Base-by-base conservation (phyloP, 2,113 vertebrate genomes). In the Callipepla squamata region DNA sequence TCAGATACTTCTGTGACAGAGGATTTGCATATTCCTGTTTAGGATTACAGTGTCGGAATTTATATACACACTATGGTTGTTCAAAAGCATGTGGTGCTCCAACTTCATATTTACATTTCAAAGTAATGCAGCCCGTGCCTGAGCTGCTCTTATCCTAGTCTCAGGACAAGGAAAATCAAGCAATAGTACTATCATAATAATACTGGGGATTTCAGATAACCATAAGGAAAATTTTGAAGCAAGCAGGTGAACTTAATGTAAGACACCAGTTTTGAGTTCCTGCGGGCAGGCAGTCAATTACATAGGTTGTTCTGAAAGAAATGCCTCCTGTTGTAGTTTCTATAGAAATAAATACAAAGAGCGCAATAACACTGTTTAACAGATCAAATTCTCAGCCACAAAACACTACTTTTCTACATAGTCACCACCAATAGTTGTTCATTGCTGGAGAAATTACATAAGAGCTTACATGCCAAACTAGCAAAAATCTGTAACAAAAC, bases 71-170 rank as follows among this genome's bases (percentile, higher is more conserved):
- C 78, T 75, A 70, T 26, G 3, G 68, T 85, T 89, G 83, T 72
- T 76, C 53, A 48, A 91, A 67, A 93, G 51, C 90, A 94, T 85
- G 70, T 91, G 83, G 65, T 84, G 72, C 50, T 93, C 32, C 38
- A 89, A 85, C 50, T 86, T 62, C 85, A 7, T 89, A 76, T 94
- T 92, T 89, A 40, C 55, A 70, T 59, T 61, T 83, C 42, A 13
- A 92, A 63, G 69, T 62, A 74, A 65, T 65, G 42, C 34, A 87
- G 72, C 51, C 40, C 22, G 32, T 89, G 69, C 48, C 77, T 92
- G 80, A 93, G 38, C 58, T 88, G 53, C 50, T 80, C 6, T 77
- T 84, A 83, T 44, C 57, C 65, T 66, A 30, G 18, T 59, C n/a
- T 36, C 25, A 78, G 79, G 57, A 73, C n/a, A 91, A 73, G 40